Base-by-base conservation (phyloP, 2,797 vertebrate species). In the Hydrocynus forskahlii region DNA sequence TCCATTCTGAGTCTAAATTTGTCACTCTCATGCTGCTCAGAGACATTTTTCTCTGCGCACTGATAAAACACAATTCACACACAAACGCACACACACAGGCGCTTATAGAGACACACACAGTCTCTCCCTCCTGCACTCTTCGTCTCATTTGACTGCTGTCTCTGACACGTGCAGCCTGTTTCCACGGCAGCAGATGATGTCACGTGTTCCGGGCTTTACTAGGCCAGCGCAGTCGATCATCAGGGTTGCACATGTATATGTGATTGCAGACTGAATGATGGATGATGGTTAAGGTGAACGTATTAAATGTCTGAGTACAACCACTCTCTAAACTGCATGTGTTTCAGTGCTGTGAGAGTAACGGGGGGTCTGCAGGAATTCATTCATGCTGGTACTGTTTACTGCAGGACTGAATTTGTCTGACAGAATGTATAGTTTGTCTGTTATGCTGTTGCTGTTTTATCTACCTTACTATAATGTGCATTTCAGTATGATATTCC, bases 161-260 rank as follows among this genome's bases (percentile, higher is more conserved):
- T 88, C 57, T 82, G 87, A 88, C 91, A 93, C 89, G 88, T 89
- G 87, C 88, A 92, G 84, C 91, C 83, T 88, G 87, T 94, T 86
- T n/a, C 92, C 92, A 93, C 92, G 89, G 91, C 88, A 94, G 94
- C 93, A 89, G 91, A 90, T 92, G 89, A 92, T 90, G 88, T 94
- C 92, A 94, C 87, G 71, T 55, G 88, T 48, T 80, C 72, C 86
- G 71, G 85, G 86, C 79, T 85, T 89, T 89, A 82, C 81, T 85
- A 75, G 83, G 83, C 67, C 79, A 83, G 62, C 52, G 78, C 78
- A 80, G 79, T 43, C 7, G 38, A 60, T 85, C 55, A 66, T 45
- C 29, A 13, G 74, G 55, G 70, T 25, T 81, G 67, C 73, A 68
- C 82, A 81, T 84, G 66, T 14, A 68, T 80, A 67, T 82, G 74